These are phyloP conservation scores for Eupsittula cactorum DNA, from an alignment of 2,113 vertebrate genomes.

Conservation along the genomic window DNA sequence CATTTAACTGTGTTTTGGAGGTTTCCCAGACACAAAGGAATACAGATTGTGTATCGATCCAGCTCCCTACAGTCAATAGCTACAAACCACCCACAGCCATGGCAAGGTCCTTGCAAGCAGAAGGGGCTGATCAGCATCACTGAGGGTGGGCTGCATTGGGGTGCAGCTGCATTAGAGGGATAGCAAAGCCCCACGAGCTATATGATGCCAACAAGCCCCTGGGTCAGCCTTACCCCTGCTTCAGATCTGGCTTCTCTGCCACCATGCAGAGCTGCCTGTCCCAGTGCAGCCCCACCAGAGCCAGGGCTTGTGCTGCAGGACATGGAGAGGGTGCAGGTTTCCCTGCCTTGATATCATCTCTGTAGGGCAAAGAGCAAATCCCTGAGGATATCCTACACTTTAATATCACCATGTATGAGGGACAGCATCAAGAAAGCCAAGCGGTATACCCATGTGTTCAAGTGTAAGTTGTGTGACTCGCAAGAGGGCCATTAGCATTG, in stretches of 20 bases:
- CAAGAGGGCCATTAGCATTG: neutral
- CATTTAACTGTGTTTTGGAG: neutral
- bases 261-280: neutral
- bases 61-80: neutral
- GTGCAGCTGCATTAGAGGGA: neutral
- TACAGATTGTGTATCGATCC: neutral
- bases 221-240: neutral
- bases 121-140: fast-evolving
- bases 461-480: neutral
- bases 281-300: neutral
- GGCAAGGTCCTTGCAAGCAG: neutral
- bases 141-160: neutral
- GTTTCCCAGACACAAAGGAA: neutral
- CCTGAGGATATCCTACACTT: neutral
- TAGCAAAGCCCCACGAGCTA: fast-evolving
- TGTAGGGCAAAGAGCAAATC: neutral
- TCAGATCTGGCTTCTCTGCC: neutral
- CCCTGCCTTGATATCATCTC: neutral
- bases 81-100: neutral
- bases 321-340: neutral
- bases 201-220: neutral
- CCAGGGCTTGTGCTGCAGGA: neutral
- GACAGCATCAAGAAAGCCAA: neutral
- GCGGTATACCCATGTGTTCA: fast-evolving
- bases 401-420: fast-evolving